Base-by-base conservation (phyloP, 1,140 invertebrate genomes). In the Atta cephalotes region DNA sequence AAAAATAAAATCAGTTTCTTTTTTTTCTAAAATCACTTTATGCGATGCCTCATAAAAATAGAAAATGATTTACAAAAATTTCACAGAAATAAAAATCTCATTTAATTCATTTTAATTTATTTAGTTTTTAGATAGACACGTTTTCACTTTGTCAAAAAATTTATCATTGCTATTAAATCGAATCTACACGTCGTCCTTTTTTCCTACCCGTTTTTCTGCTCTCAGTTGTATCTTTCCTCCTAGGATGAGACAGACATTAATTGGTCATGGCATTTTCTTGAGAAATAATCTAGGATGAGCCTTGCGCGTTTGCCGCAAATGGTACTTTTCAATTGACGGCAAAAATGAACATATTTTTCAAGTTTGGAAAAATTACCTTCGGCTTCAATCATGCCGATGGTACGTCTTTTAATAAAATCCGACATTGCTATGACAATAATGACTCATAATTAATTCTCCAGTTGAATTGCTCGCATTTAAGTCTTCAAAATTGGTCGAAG, bases 251-350 rank as follows among this genome's bases (percentile, higher is more conserved):
- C 68, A 49, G 70, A 84, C 39, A 28, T 76, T 84, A 84, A 84
- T 84, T 84, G 80, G 80, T 76, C 56, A 74, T 56, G 58, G 56
- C 39, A 62, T 82, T 72, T 74, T 31, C 4, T 14, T 18, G 53
- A 74, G 56, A 82, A 49, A 58, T 62, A 60, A 7, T 58, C 39
- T 74, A 4, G 56, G 39, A 62, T 60, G 18, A 82, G 25, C 28
- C 9, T 45, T 18, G 35, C 53, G 56, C 65, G 16, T 14, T 62
- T 60, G 25, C 39, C 70, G 56, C 56, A 76, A 71, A 76, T 84
- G 56, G 70, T 63, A 45, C 56, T 84, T 7, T 31, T 2, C 39
- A 58, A 49, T 76, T 53, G 63, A 70, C 25, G 63, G 28, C 31
- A 56, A n/a, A 9, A 39, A 21, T 14, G 25, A 74, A 25, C 58